Base-by-base conservation (phyloP, 2,797 vertebrate species). In the Bryconaethiops microstoma region DNA sequence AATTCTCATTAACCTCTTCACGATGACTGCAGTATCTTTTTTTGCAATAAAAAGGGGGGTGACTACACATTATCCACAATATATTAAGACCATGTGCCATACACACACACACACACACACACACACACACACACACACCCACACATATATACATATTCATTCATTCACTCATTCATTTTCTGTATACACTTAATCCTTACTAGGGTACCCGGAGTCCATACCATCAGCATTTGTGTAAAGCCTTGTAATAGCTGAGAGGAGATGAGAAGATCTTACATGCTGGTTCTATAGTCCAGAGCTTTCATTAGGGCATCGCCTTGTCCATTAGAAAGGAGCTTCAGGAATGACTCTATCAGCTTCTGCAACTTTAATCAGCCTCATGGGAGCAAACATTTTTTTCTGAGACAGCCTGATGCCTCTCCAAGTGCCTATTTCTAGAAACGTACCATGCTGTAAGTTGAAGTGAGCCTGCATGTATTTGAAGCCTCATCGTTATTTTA, bases 321-420 rank as follows among this genome's bases (percentile, higher is more conserved):
- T 73, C 70, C 70, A 55, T 73, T 73, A 73, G 52, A 73, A 23
- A 39, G 40, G 6, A 40, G 25, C 25, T 73, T 73, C 70, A 73
- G 70, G 29, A 55, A n/a, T 73, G 50, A 73, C 68, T 42, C 65
- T 71, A 52, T 6, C 16, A 23, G 25, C 68, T 54, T 40, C 45
- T 71, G 23, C 39, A 21, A 21, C 67, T 62, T 79, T 73, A 40
- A 25, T 73, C 45, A 64, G 25, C 71, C 48, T 54, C 17, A 45
- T 0, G 25, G 39, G 70, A 79, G 19, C 50, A 67, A 42, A 74
- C 70, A 73, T 73, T 10, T 52, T 55, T 55, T 73, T 55, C 52
- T 55, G 52, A 55, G 70, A 57, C 5, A 35, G 23, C 2, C 50
- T 39, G 50, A 57, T 73, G 52, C 29, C 17, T 73, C 52, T 55